phyloP scores from a whole-genome alignment of 2,113 vertebrate genomes.

The Anser brachyrhynchus region DNA sequence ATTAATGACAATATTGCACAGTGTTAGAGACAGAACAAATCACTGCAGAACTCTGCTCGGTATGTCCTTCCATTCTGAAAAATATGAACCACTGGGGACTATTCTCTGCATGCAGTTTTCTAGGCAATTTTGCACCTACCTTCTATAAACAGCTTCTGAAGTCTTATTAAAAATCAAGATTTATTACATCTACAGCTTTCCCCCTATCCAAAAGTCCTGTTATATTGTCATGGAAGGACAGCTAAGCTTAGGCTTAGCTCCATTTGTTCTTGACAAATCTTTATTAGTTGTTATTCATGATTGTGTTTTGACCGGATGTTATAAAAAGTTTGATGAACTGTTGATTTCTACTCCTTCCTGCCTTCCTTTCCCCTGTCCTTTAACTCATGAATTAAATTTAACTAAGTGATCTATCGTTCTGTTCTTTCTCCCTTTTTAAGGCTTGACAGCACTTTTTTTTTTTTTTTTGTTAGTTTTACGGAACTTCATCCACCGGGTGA shows the following conservation, averaged over 20 bases:
- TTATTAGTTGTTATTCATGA: neutral
- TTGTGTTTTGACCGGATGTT: neutral
- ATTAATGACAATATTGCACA: neutral
- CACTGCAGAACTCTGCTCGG: neutral
- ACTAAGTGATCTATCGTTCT: neutral
- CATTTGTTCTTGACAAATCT: neutral
- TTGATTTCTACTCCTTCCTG: neutral
- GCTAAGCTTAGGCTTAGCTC: neutral
- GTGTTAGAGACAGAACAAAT: neutral
- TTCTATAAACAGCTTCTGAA: neutral
- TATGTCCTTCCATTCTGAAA: neutral
- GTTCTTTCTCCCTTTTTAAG: neutral
- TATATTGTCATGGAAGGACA: neutral
- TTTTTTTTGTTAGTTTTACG: neutral
- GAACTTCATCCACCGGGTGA: neutral
- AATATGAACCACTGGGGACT: neutral
- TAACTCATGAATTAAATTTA: neutral
- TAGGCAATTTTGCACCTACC: neutral
- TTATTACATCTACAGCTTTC: neutral
- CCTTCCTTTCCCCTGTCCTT: neutral
- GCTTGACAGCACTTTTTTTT: neutral
- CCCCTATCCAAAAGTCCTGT: neutral
- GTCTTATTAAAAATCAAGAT: neutral
- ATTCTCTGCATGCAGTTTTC: neutral
- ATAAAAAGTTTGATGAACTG: neutral